Conservation (phyloP, 1,140 invertebrate species). For the Papilio helenus region DNA sequence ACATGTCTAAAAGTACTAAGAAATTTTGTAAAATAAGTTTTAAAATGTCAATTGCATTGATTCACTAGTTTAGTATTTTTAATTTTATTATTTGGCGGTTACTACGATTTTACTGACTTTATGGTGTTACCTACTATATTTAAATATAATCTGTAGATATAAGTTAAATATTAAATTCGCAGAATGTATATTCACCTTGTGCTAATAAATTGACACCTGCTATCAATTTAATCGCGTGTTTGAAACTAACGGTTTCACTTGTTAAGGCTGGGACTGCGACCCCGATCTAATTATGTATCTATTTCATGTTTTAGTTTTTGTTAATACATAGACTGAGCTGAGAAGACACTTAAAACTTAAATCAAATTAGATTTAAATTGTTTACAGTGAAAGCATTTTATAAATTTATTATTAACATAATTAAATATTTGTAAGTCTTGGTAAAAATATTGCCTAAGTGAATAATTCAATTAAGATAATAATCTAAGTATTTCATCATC, state of each 20-base stretch:
- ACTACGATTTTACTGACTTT: background rate
- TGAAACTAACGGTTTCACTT: constrained; percentile 1
- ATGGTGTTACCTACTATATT: background rate
- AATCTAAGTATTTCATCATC: too few relatives aligned
- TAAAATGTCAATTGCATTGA: background rate
- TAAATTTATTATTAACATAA: too few relatives aligned
- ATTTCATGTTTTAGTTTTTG: background rate
- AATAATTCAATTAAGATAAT: too few relatives aligned
- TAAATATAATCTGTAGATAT: background rate
- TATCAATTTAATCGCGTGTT: constrained; percentile 10
- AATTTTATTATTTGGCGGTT: background rate
- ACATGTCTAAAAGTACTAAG: too few relatives aligned
- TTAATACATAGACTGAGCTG: too few relatives aligned
- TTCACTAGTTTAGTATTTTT: too few relatives aligned
- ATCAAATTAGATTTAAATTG: too few relatives aligned
- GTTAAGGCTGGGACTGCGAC: background rate
- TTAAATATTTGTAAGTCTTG: too few relatives aligned
- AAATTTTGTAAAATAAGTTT: background rate
- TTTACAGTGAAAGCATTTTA: too few relatives aligned
- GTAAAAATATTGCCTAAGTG: too few relatives aligned
- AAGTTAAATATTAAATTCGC: constrained; percentile 26
- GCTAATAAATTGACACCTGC: background rate
- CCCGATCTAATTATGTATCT: background rate
- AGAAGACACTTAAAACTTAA: too few relatives aligned
- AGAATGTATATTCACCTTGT: background rate